Percentiles rank a stretch among this genome's conserved stretches.
phyloP scores from a whole-genome alignment of 2,113 vertebrate genomes.

The Speoplatyrhinus poulsoni region DNA sequence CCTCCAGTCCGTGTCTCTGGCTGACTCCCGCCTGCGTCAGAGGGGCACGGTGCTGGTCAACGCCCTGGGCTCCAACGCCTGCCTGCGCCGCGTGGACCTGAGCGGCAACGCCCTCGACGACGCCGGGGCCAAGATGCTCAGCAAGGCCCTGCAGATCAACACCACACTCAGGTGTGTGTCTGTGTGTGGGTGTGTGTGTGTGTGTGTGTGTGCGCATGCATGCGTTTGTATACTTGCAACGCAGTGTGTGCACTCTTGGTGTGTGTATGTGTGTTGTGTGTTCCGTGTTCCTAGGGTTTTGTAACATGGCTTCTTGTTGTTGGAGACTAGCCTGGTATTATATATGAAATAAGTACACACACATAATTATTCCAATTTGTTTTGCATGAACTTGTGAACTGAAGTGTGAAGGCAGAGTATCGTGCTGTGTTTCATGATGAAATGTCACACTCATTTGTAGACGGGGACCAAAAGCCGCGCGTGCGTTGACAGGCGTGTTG shows the following conservation, averaged over 20 bases:
- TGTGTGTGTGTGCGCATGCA: constrained; percentile 4
- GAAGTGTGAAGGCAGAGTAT: no score
- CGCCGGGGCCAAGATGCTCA: constrained; percentile 89
- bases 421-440: no score
- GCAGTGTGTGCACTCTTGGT: background rate
- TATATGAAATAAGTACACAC: no score
- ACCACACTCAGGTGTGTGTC: constrained; percentile 72
- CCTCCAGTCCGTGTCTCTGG: constrained; percentile 85
- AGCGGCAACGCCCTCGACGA: constrained; percentile 91
- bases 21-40: constrained; percentile 86
- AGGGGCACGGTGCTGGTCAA: constrained; percentile 87
- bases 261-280: background rate
- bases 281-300: background rate
- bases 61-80: constrained; percentile 86
- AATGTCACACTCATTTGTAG: no score
- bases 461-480: no score
- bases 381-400: no score
- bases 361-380: no score
- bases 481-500: no score
- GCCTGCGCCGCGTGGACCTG: constrained; percentile 85
- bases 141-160: constrained; percentile 91
- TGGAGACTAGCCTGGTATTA: no score
- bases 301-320: no score
- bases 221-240: background rate
- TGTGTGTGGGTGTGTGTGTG: background rate